Conservation (phyloP, 1,140 invertebrate species). For the Grapholita molesta region DNA sequence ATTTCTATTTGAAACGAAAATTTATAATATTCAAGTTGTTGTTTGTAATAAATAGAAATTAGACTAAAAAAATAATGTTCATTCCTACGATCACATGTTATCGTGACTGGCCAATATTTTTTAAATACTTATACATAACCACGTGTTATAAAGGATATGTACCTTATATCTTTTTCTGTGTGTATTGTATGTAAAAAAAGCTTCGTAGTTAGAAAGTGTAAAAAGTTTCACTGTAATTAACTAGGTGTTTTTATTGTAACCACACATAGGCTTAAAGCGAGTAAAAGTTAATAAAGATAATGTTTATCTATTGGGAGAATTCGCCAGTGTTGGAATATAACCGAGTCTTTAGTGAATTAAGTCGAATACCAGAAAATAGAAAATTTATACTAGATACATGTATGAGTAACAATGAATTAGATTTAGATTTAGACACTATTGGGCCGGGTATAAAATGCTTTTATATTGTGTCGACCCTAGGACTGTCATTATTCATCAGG, state of each 20-base stretch:
- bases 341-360: not conserved
- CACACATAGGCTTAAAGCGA: constrained; percentile 15
- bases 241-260: constrained; percentile 19
- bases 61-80: constrained; percentile 32
- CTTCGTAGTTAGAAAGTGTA: constrained; percentile 57
- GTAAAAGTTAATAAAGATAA: constrained; percentile 19
- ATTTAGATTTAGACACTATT: not conserved
- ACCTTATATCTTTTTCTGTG: constrained; percentile 46
- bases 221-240: constrained; percentile 34
- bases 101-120: constrained; percentile 40
- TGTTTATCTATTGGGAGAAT: constrained; percentile 28
- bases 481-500: not conserved
- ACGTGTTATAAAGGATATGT: constrained; percentile 29
- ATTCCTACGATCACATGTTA: constrained; percentile 34
- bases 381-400: not conserved
- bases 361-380: not conserved
- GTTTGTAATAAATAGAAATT: constrained; percentile 30
- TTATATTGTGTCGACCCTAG: not conserved
- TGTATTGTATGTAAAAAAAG: constrained; percentile 54
- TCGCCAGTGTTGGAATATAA: constrained; percentile 19
- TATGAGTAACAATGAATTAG: constrained; percentile 16
- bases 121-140: constrained; percentile 28
- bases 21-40: constrained; percentile 50
- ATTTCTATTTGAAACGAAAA: constrained; percentile 48
- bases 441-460: not conserved